phyloP scores from a whole-genome alignment of 2,888 invertebrate species.

The Drosophila atripex region DNA sequence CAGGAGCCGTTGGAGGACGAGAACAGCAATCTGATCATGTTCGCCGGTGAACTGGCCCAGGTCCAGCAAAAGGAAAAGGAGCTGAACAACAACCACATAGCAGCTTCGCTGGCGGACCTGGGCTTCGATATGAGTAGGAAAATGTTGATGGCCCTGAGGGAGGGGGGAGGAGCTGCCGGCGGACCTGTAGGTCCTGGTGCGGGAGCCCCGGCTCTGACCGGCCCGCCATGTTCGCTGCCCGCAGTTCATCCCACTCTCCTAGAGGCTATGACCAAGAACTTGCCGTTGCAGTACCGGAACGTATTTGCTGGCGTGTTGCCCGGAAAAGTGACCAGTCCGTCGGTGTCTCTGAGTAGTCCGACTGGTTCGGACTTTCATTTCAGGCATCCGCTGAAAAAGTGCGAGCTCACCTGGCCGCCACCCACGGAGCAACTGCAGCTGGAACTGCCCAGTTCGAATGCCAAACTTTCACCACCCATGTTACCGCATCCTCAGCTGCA shows the following conservation, averaged over 20 bases:
- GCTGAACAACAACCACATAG: conserved; percentile 73
- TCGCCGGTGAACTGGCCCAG: conserved; percentile 55
- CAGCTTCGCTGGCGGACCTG: conserved; percentile 69
- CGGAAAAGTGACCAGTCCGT: conserved; percentile 21
- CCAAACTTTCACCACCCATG: conserved; percentile 40
- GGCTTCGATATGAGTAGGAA: conserved; percentile 75
- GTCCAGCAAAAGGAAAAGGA: conserved; percentile 70
- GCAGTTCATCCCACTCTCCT: conserved; percentile 89
- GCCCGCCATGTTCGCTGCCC: conserved; percentile 74
- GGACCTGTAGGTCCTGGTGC: conserved; percentile 56
- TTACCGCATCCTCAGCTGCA: conserved; percentile 63
- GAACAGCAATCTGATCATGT: conserved; percentile 91
- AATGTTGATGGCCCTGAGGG: conserved; percentile 67
- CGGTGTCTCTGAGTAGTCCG: conserved; percentile 71
- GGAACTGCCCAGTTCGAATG: conserved; percentile 46
- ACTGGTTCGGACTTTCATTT: conserved; percentile 86
- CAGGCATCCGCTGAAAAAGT: conserved; percentile 83
- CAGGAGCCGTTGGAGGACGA: conserved; percentile 88
- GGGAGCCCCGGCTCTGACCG: conserved; percentile 48
- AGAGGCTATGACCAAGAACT: conserved; percentile 88
- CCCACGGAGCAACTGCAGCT: conserved; percentile 49
- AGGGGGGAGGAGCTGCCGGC: conserved; percentile 43
- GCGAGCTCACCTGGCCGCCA: conserved; percentile 50
- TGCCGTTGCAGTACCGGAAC: conserved; percentile 86
- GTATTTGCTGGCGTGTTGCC: conserved; percentile 82